Base-by-base conservation (phyloP, 2,888 invertebrate genomes). In the Leucoptera coffeella region DNA sequence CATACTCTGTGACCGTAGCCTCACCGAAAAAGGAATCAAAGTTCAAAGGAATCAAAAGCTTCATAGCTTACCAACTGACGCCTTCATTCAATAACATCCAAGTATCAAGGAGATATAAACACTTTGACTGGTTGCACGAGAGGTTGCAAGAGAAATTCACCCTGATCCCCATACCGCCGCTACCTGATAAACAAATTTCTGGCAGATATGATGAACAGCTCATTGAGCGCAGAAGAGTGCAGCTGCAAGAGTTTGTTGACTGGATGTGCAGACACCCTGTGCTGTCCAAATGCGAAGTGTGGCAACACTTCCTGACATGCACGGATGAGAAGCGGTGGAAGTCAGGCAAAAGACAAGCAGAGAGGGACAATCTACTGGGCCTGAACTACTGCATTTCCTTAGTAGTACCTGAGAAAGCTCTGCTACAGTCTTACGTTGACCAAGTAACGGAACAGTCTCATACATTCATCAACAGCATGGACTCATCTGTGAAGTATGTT, bases 281-380 rank as follows among this genome's bases (percentile, higher is more conserved):
- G 6, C 65, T 99, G 21, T 89, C 93, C 3, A 82, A 81, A 39
- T 85, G 85, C 43, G 88, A 90, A 38, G 96, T 96, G 1, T 96
- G 95, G 90, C 82, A 87, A 47, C 97, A 99, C 55, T 99, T 99
- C 55, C 78, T 99, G 26, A 92, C 92, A 2, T 96, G 96, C 50
- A 94, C 91, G 5, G 96, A 97, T 62, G 96, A 94, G 42, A 95
- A 94, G 55, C 81, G 86, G 39, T 99, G 97, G 97, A 99, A 99
- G 64, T 80, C 79, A 25, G 97, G 97, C 3, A 97, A 97, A 59
- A 73, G 97, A 34, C 83, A 82, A 55, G 96, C 97, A 1, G 97
- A 99, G 58, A 87, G 85, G 44, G 97, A 99, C 55, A 85, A 89
- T 41, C 77, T 92, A 34, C 73, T 88, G 38, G 93, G 93, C 5